phyloP scores from a whole-genome alignment of 35 echinoderm and acorn worm species.

The Hemicentrotus pulcherrimus region DNA sequence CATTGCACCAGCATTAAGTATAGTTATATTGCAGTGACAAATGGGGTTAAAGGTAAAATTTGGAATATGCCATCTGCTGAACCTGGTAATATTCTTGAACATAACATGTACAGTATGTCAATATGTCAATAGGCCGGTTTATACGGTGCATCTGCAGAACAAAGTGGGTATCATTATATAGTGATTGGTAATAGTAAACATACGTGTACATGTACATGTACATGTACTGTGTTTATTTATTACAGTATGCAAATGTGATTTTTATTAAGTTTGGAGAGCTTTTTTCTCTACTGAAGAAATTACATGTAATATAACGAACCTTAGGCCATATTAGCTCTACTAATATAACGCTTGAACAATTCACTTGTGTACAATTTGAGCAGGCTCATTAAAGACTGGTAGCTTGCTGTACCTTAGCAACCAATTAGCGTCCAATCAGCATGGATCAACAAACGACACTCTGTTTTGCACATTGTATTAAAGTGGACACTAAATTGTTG shows the following conservation, averaged over 20 bases:
- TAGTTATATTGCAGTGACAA: not conserved
- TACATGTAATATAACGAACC: not conserved
- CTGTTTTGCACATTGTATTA: not conserved
- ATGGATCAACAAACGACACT: not conserved
- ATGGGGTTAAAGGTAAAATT: not conserved
- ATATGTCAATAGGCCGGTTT: no score
- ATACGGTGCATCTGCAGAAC: not conserved
- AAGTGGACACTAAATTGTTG: no score
- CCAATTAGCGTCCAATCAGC: not conserved
- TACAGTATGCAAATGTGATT: no score
- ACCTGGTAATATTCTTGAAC: no score
- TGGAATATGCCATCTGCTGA: not conserved
- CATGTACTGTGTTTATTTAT: not conserved
- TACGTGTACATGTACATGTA: not conserved
- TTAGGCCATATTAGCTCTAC: not conserved
- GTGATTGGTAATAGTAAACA: not conserved
- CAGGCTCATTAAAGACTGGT: not conserved
- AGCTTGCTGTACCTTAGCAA: not conserved
- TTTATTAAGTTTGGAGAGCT: not conserved
- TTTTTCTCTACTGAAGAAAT: not conserved
- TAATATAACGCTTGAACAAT: not conserved
- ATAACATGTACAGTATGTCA: no score
- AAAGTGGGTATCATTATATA: not conserved
- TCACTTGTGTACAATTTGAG: not conserved
- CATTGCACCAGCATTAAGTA: not conserved